A percentile compares a stretch with the other conserved stretches of the same genome.
Evolutionary conservation across 2,888 invertebrate genomes (phyloP).

Genomic region (Siphonodentalium dalli): DNA sequence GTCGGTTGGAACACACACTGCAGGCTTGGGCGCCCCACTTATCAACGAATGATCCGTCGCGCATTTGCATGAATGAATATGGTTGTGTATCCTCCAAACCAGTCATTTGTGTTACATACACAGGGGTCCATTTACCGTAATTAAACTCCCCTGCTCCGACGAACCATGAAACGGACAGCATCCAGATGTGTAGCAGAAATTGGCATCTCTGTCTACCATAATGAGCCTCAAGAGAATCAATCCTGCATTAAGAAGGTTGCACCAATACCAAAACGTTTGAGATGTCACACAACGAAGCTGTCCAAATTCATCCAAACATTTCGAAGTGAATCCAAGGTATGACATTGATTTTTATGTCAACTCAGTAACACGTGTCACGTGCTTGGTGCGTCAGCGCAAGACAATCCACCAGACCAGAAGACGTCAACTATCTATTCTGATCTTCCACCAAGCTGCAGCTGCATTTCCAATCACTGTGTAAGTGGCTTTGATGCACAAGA

Average conservation of each 20-base stretch:
- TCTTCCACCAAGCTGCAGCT: background rate
- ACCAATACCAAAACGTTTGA: conserved; percentile 1
- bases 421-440: background rate
- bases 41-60: too few relatives aligned
- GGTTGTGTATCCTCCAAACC: too few relatives aligned
- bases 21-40: too few relatives aligned
- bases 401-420: too few relatives aligned
- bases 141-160: background rate
- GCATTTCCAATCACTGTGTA: background rate
- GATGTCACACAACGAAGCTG: conserved; percentile 1
- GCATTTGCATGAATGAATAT: too few relatives aligned
- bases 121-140: conserved; percentile 1
- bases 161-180: conserved; percentile 3
- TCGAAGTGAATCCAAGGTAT: too few relatives aligned
- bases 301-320: too few relatives aligned
- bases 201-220: conserved; percentile 4
- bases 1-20: too few relatives aligned
- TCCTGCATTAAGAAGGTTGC: background rate
- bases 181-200: conserved; percentile 1
- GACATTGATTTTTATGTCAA: too few relatives aligned
- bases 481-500: background rate
- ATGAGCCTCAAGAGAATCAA: conserved; percentile 1
- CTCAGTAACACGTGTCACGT: too few relatives aligned
- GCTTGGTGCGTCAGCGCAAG: too few relatives aligned
- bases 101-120: conserved; percentile 9